Conservation (phyloP, 2,113 vertebrate genomes). For the Catagonus wagneri region DNA sequence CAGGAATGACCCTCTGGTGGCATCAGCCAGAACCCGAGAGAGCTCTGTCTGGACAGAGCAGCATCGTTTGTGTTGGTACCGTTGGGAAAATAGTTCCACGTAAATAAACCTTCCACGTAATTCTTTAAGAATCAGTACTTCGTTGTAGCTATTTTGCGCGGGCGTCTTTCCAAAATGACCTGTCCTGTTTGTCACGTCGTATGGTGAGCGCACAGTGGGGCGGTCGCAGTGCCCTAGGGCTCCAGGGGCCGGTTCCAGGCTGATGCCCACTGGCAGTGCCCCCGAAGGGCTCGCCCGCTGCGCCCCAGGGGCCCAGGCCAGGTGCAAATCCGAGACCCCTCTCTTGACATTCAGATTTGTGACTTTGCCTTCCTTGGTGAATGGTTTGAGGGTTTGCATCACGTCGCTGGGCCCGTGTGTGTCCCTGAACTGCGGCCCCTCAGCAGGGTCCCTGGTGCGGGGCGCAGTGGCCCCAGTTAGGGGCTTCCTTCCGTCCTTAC, state of each 20-base stretch:
- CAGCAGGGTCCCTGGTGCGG: neutral
- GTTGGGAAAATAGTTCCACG: neutral
- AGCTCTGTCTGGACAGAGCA: neutral
- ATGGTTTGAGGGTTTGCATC: too few species aligned
- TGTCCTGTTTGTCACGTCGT: neutral
- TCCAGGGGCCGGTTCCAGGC: neutral
- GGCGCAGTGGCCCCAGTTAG: neutral
- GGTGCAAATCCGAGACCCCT: neutral
- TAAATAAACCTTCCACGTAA: neutral
- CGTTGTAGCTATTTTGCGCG: neutral
- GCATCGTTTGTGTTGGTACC: neutral
- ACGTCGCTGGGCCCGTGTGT: accelerated
- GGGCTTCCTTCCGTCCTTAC: neutral
- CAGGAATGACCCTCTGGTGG: neutral
- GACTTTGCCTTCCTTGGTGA: neutral
- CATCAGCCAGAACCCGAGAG: neutral
- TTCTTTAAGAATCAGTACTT: neutral
- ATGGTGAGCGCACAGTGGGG: neutral
- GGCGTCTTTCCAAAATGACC: neutral
- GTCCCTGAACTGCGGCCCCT: neutral
- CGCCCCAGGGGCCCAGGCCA: neutral
- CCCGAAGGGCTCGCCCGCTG: too few species aligned
- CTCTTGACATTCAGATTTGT: neutral
- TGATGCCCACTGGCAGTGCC: neutral
- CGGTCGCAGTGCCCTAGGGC: neutral